These are phyloP conservation scores for Ornithoptera priamus DNA, from an alignment of 2,888 invertebrate species.

Conservation along the genomic window DNA sequence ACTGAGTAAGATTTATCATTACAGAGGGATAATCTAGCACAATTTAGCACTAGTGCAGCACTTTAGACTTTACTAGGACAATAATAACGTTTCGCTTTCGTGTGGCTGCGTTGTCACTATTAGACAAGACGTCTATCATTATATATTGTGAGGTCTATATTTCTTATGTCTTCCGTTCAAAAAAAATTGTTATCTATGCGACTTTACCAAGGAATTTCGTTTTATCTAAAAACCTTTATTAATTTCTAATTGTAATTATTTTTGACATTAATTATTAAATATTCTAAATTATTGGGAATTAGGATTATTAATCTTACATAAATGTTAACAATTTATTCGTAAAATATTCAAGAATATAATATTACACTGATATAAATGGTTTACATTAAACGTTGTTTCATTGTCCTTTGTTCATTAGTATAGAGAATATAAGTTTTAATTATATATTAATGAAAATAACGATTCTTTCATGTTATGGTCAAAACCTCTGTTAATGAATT, in stretches of 20 bases:
- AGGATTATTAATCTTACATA: slow-evolving; percentile 35
- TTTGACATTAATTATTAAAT: slow-evolving; percentile 15
- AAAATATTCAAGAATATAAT: slow-evolving; percentile 59
- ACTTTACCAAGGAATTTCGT: slow-evolving; percentile 30
- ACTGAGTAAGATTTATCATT: slow-evolving; percentile 4
- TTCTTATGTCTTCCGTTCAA: slow-evolving; percentile 65
- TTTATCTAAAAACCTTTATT: neutral
- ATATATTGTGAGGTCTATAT: slow-evolving; percentile 32
- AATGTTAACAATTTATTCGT: slow-evolving; percentile 74
- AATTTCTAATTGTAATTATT: neutral
- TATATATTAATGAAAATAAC: neutral
- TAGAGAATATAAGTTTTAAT: neutral
- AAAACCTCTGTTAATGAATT: too few relatives aligned
- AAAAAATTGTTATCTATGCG: slow-evolving; percentile 51
- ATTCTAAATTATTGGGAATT: slow-evolving; percentile 9
- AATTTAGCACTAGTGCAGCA: slow-evolving; percentile 60
- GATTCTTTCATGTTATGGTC: too few relatives aligned
- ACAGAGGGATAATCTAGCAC: slow-evolving; percentile 40
- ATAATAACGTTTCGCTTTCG: slow-evolving; percentile 67
- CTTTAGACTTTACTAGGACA: slow-evolving; percentile 77
- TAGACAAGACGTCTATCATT: slow-evolving; percentile 29
- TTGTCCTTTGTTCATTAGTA: neutral
- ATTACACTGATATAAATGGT: slow-evolving; percentile 74
- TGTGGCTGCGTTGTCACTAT: slow-evolving; percentile 40
- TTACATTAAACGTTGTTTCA: slow-evolving; percentile 52